Conservation (phyloP, 2,797 vertebrate species). For the Nyctibius grandis region DNA sequence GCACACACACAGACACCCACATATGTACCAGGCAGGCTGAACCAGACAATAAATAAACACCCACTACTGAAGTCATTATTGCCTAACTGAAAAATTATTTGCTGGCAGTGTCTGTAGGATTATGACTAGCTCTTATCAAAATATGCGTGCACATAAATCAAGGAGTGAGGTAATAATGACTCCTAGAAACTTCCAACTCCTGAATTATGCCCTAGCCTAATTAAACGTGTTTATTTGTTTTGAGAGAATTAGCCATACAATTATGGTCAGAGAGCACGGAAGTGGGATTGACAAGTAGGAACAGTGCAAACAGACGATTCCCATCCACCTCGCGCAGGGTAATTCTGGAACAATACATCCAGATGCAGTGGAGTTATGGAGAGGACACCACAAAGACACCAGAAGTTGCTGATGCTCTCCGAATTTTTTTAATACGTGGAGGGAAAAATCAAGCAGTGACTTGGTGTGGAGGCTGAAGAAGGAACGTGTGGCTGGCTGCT, state of each 20-base stretch:
- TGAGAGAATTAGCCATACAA: background rate
- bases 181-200: constrained; percentile 55
- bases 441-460: background rate
- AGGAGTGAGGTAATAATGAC: constrained; percentile 56
- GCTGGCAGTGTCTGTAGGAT: constrained; percentile 64
- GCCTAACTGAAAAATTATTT: constrained; percentile 70
- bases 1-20: constrained; percentile 59
- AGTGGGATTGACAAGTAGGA: background rate
- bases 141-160: constrained; percentile 57
- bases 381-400: background rate
- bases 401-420: background rate
- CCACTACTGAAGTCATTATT: constrained; percentile 69
- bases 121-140: constrained; percentile 67
- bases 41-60: constrained; percentile 71
- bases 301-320: fast-evolving
- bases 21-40: constrained; percentile 59
- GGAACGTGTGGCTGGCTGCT: fast-evolving
- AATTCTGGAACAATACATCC: background rate
- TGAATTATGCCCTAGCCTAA: constrained; percentile 44
- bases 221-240: constrained; percentile 27
- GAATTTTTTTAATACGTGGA: background rate
- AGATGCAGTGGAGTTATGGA: background rate
- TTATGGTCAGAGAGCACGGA: background rate
- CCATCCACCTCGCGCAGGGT: fast-evolving
- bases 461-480: background rate